Evolutionary conservation across 2,888 invertebrate genomes (phyloP), one percentile per base, ranked within the genome.

Genomic region (Erannis defoliaria): DNA sequence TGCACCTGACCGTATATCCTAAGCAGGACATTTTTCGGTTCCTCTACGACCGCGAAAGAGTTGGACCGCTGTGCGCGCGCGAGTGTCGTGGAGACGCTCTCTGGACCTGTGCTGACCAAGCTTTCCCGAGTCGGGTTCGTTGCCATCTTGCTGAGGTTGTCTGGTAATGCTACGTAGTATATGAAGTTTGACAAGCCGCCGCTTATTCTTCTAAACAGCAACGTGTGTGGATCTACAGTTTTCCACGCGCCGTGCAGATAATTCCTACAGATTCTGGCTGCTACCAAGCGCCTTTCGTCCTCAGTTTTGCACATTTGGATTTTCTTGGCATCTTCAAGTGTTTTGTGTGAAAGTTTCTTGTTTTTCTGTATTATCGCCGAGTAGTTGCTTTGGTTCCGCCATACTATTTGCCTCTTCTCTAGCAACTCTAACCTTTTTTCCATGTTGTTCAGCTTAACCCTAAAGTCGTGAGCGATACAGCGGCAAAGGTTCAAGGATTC

Each of bases 151-250:
- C 70, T 40, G 0, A 67, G 19, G 42, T 88, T 84, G 0, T 95
- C 95, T 0, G 98, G 98, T 9, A 99, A 89, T 31, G 97, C 96
- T 64, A 99, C 97, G 82, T 97, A 96, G 94, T 99, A 99, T 55
- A 99, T 93, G 92, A 98, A 97, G 89, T 99, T 99, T 61, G 99
- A 98, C 62, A 99, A 93, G 0, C 99, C 99, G 12, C 99, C 99
- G 85, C 99, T 98, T 84, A 98, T 96, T 74, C 97, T 94, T 76
- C 96, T 96, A 64, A 98, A 96, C 29, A 96, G 94, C 75, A 98
- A 95, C 63, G 97, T 96, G 9, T 95, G 93, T 0, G 96, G 93
- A 9, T 95, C 95, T 21, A 98, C 96, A 29, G 95, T 95, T 86
- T 97, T 97, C 98, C 98, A 98, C 3, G 96, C 95, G 0, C 98